Evolutionary conservation across 1,140 invertebrate genomes (phyloP).

Genomic region (Gryllus bimaculatus): DNA sequence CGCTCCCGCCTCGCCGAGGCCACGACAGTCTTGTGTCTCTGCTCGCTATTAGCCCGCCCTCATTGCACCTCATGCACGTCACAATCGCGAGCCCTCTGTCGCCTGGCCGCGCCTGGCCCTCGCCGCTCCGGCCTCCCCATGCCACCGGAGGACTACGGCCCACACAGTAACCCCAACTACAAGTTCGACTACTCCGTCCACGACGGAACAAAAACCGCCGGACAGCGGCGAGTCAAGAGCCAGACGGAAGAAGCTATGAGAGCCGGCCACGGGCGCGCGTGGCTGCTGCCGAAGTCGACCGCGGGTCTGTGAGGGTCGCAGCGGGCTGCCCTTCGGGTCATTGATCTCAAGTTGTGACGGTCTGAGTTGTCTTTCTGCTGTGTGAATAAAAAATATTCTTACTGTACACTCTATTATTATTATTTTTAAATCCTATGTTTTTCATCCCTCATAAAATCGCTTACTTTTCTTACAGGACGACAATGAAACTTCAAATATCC

Average conservation of each 20-base stretch:
- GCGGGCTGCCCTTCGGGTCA: background rate
- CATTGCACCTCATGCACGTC: background rate
- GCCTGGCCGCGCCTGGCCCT: conserved; percentile 22
- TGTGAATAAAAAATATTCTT: background rate
- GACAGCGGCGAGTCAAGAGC: conserved; percentile 25
- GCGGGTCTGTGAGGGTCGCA: background rate
- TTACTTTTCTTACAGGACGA: no score
- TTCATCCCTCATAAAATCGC: no score
- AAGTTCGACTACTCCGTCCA: conserved; percentile 24
- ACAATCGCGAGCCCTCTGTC: no score
- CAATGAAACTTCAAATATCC: no score
- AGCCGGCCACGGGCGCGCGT: background rate
- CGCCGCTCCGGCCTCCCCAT: conserved; percentile 17
- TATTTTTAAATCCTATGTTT: background rate
- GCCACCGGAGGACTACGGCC: background rate
- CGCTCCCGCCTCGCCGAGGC: no score
- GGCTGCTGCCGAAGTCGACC: background rate
- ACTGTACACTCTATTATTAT: background rate
- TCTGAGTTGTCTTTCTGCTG: background rate
- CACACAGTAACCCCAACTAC: conserved; percentile 14
- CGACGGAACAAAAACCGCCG: no score
- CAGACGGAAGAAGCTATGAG: conserved; percentile 14
- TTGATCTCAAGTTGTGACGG: background rate
- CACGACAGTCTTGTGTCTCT: background rate
- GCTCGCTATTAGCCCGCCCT: no score